Evolutionary conservation across 2,888 invertebrate species (phyloP).

Genomic region (Onthophagus sagittarius): DNA sequence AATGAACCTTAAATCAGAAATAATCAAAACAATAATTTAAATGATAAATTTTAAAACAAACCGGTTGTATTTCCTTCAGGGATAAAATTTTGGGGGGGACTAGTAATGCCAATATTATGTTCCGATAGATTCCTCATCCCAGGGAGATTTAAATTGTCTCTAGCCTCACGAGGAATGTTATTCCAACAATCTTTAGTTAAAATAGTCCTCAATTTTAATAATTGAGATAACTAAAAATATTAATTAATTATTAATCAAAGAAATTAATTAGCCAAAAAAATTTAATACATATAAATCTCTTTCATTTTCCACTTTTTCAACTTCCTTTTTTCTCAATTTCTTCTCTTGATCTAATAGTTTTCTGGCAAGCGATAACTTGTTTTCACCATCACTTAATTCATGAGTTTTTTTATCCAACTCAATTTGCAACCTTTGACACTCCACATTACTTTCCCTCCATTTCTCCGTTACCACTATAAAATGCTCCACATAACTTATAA

Average conservation of each 20-base stretch:
- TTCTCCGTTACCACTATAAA: slow-evolving; percentile 68
- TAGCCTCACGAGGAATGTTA: slow-evolving; percentile 74
- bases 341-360: slow-evolving; percentile 78
- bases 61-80: slow-evolving; percentile 78
- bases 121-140: slow-evolving; percentile 51
- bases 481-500: slow-evolving; percentile 67
- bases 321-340: slow-evolving; percentile 54
- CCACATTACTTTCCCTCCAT: slow-evolving; percentile 51
- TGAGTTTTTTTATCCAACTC: slow-evolving; percentile 67
- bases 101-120: slow-evolving; percentile 16
- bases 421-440: slow-evolving; percentile 67
- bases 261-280: neutral
- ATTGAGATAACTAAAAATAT: slow-evolving; percentile 52
- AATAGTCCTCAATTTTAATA: slow-evolving; percentile 69
- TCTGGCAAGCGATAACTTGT: slow-evolving; percentile 76
- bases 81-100: slow-evolving; percentile 53
- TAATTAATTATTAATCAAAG: no score
- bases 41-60: slow-evolving; percentile 31
- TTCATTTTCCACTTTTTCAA: slow-evolving; percentile 61
- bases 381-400: slow-evolving; percentile 71
- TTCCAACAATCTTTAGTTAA: slow-evolving; percentile 63
- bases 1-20: slow-evolving; percentile 54
- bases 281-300: slow-evolving; percentile 63
- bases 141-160: slow-evolving; percentile 76
- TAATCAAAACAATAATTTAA: neutral